Conservation (phyloP, 2,888 invertebrate species). For the Mythimna albipuncta region DNA sequence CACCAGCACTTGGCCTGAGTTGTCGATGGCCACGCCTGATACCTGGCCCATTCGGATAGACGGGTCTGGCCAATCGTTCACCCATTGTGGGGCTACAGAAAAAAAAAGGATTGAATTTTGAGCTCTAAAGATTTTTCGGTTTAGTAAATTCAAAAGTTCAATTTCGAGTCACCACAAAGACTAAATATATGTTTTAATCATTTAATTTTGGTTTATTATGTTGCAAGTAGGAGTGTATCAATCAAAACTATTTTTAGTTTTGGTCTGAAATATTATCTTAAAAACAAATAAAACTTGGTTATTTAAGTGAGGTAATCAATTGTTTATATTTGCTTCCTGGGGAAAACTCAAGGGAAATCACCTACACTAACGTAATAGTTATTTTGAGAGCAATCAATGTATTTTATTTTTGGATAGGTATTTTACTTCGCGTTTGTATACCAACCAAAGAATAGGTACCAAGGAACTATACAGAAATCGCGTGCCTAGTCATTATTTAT, state of each 20-base stretch:
- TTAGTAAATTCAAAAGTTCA: too few species aligned
- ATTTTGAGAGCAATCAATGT: neutral
- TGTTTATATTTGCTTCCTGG: conserved; percentile 9
- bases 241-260: conserved; percentile 7
- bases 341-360: conserved; percentile 41
- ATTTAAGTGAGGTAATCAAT: conserved; percentile 1
- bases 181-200: neutral
- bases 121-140: neutral
- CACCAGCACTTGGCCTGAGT: conserved; percentile 93
- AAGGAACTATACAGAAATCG: conserved; percentile 8
- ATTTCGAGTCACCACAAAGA: too few species aligned
- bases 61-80: conserved; percentile 90
- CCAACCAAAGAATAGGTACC: neutral
- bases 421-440: neutral
- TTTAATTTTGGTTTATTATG: neutral
- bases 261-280: neutral
- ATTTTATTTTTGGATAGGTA: conserved; percentile 1
- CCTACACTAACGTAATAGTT: neutral
- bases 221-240: neutral
- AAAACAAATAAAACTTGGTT: conserved; percentile 11
- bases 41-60: conserved; percentile 93
- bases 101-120: neutral
- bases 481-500: neutral
- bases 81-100: conserved; percentile 88
- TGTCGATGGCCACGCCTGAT: conserved; percentile 95